phyloP scores from a whole-genome alignment of 2,113 vertebrate species.

The Ellobius talpinus region DNA sequence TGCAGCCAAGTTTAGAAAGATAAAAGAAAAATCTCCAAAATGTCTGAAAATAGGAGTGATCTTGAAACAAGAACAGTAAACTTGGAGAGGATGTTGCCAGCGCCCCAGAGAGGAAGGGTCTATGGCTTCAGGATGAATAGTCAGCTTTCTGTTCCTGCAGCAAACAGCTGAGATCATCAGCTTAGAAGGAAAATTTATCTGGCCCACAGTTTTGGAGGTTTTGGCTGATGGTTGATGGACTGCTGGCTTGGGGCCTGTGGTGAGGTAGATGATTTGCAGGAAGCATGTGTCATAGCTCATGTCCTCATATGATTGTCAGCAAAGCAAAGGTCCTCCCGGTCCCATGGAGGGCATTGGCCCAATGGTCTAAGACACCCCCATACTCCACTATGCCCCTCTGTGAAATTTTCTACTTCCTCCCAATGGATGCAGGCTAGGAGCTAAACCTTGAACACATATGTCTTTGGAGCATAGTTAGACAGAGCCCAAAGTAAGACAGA shows the following conservation, averaged over 20 bases:
- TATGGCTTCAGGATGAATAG: neutral
- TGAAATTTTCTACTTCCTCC: neutral
- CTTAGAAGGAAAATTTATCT: neutral
- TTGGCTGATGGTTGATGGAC: neutral
- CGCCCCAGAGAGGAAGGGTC: neutral
- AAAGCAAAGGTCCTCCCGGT: neutral
- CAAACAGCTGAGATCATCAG: neutral
- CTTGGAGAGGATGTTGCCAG: neutral
- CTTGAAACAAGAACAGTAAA: neutral
- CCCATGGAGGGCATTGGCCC: neutral
- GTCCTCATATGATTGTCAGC: neutral
- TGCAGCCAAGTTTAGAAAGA: neutral
- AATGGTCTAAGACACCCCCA: neutral
- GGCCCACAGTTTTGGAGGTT: neutral
- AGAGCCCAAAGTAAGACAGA: neutral
- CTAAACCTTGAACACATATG: neutral
- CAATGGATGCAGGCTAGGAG: neutral
- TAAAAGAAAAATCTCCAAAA: slow-evolving; percentile 1
- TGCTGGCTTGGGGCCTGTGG: neutral
- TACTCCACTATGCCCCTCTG: neutral
- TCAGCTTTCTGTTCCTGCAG: neutral
- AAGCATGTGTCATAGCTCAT: neutral
- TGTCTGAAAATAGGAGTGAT: neutral
- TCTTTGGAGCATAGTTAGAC: neutral
- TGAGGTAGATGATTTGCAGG: neutral